Evolutionary conservation across 1,140 invertebrate genomes (phyloP), one percentile per base, ranked within the genome.

Genomic region (Lutraria rhynchaena): DNA sequence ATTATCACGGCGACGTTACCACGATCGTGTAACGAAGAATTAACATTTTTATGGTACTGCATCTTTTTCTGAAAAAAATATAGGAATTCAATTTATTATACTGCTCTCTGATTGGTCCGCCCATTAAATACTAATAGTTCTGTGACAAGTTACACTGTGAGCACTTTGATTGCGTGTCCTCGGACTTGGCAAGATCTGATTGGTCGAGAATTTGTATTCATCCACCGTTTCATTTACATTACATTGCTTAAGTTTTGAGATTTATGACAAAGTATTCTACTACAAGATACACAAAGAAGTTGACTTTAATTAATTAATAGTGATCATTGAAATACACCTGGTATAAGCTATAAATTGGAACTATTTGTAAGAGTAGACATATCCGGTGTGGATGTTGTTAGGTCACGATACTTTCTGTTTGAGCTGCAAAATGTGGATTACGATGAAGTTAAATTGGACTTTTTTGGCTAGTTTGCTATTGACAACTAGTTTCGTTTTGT

Each of bases 101-200:
- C n/a, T n/a, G n/a, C n/a, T n/a, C n/a, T n/a, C n/a, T n/a, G n/a
- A n/a, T n/a, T n/a, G n/a, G n/a, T n/a, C n/a, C n/a, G n/a, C n/a
- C n/a, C n/a, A n/a, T n/a, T n/a, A n/a, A n/a, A n/a, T n/a, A n/a
- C n/a, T n/a, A n/a, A n/a, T n/a, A n/a, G n/a, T n/a, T n/a, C n/a
- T n/a, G n/a, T n/a, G n/a, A n/a, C n/a, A n/a, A n/a, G n/a, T n/a
- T n/a, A 15, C 17, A 33, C 33, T 67, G 44, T 41, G 17, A 67
- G 63, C 37, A 13, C 63, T 46, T 46, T 67, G 63, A 67, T 67
- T 51, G 44, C 63, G 63, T 67, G 63, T 37, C 63, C 37, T 55
- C 9, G 58, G 37, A 74, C 71, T 60, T 74, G 71, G 51, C 71
- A 74, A 37, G 3, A 19, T 60, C 17, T 60, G 29, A 74, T 74